Base-by-base conservation (phyloP, 1,140 invertebrate species). In the Nasonia longicornis region DNA sequence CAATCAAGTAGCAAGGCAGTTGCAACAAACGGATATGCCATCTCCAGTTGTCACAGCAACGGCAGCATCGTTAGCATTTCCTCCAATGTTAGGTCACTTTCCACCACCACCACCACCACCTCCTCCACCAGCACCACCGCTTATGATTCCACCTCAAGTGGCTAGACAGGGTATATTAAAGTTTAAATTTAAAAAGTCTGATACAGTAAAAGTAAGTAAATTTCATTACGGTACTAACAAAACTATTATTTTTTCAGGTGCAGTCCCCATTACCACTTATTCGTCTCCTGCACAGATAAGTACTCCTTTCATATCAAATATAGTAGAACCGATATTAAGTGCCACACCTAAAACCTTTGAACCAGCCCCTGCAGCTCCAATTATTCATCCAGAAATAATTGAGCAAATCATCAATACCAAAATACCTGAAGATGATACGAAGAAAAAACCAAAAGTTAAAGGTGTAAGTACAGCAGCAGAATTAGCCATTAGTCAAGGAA, bases 361-460 rank as follows among this genome's bases (percentile, higher is more conserved):
- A 80, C 82, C 89, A 35, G 52, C 77, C n/a, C 42, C 85, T 3
- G 85, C 89, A 29, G 22, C 88, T 8, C 85, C 89, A 16, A 87
- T 90, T 80, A 90, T 91, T 74, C 89, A 87, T 85, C 87, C 88
- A 12, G 88, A 91, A 83, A 90, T 89, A 73, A 88, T 90, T 67
- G 88, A 90, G 70, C 89, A 92, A 72, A 92, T 94, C 67, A 93
- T 94, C 83, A 93, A 93, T 73, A 91, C 93, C 82, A 91, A 93
- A 67, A 89, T 94, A 80, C 93, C 93, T 79, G 92, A 92, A 29
- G 93, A 94, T 84, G 93, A 94, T n/a, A 91, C 92, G 22, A 94
- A 94, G 84, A 94, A 93, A 84, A 94, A 94, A 85, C 90, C 94
- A 4, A 94, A 95, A 87, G 92, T 92, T 11, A 94, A 94, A 84